Evolutionary conservation across 2,888 invertebrate species (phyloP).

Genomic region (Artemia sinica): DNA sequence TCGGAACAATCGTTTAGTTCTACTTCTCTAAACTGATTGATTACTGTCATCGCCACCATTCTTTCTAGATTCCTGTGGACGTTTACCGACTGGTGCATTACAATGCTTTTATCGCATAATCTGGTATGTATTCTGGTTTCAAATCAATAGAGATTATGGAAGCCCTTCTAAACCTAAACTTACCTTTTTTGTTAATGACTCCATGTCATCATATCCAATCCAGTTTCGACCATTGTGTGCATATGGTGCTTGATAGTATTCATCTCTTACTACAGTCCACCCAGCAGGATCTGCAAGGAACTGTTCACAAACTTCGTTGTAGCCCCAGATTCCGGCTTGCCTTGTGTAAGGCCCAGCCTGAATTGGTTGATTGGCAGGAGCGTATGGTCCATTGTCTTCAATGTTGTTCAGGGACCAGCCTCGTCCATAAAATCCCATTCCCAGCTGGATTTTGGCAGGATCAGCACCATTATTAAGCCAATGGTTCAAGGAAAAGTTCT

Average conservation of each 20-base stretch:
- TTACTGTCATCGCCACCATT: no score
- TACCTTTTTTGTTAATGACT: conserved; percentile 40
- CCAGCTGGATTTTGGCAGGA: conserved; percentile 46
- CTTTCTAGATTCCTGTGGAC: no score
- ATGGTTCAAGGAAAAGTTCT: conserved; percentile 34
- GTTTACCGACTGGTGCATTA: no score
- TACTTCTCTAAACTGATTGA: no score
- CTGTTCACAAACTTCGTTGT: conserved; percentile 42
- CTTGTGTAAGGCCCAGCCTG: conserved; percentile 44
- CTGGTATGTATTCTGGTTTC: not conserved
- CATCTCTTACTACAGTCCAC: conserved; percentile 41
- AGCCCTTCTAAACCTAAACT: conserved; percentile 4
- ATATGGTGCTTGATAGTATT: conserved; percentile 43
- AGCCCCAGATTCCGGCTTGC: conserved; percentile 47
- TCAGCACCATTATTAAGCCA: conserved; percentile 42
- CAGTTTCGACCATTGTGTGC: conserved; percentile 38
- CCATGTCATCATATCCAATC: conserved; percentile 49
- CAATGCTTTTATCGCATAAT: no score
- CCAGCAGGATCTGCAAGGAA: conserved; percentile 23
- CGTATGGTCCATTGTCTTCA: conserved; percentile 37
- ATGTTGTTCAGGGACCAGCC: conserved; percentile 42
- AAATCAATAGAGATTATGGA: not conserved
- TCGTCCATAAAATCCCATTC: conserved; percentile 52
- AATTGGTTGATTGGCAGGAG: conserved; percentile 41
- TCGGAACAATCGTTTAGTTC: not conserved